phyloP scores from a whole-genome alignment of 2,113 vertebrate species.

The Polypterus bichir region DNA sequence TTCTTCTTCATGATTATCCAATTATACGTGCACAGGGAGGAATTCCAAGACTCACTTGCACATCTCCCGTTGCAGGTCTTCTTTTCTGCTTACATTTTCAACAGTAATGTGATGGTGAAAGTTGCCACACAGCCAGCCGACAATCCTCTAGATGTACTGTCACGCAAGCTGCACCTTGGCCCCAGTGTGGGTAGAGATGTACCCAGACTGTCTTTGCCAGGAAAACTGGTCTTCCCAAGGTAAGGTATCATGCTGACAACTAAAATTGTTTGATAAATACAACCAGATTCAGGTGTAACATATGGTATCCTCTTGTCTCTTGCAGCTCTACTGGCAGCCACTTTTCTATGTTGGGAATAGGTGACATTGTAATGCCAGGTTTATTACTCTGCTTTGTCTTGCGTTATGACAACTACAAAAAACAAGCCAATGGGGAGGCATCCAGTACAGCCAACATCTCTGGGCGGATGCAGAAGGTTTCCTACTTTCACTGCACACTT shows the following conservation, averaged over 20 bases:
- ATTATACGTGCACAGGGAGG: too few species aligned
- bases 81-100: conserved; percentile 98
- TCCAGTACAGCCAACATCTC: conserved; percentile 72
- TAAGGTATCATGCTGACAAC: conserved; percentile 28
- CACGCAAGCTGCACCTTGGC: conserved; percentile 90
- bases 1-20: too few species aligned
- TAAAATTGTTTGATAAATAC: too few species aligned
- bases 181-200: conserved; percentile 87
- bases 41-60: background rate
- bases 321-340: conserved; percentile 90
- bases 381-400: conserved; percentile 95
- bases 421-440: conserved; percentile 76
- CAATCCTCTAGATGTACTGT: conserved; percentile 91
- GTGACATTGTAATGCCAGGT: conserved; percentile 97
- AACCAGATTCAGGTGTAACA: too few species aligned
- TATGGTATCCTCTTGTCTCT: too few species aligned
- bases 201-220: conserved; percentile 87
- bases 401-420: conserved; percentile 97
- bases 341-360: conserved; percentile 97
- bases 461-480: conserved; percentile 94
- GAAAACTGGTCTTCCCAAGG: conserved; percentile 96
- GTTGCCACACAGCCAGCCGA: conserved; percentile 96
- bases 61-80: conserved; percentile 63
- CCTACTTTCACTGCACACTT: conserved; percentile 98
- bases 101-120: conserved; percentile 98